These are phyloP conservation scores for Polypterus senegalus DNA, from an alignment of 2,113 vertebrate genomes.

Conservation along the genomic window DNA sequence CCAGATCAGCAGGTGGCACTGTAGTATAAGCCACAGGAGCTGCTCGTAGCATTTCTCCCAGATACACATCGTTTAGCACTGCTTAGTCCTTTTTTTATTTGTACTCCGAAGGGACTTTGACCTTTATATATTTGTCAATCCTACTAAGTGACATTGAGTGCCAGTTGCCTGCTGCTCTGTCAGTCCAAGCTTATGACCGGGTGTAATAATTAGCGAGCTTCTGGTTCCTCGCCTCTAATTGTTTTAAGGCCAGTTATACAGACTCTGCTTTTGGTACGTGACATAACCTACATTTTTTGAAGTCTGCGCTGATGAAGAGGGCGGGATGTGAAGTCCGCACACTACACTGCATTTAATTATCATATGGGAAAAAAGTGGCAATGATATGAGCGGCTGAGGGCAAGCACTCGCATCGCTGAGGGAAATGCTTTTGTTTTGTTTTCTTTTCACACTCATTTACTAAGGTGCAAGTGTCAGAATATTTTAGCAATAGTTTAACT, in stretches of 20 bases:
- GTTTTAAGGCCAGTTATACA: conserved; percentile 42
- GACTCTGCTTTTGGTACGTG: conserved; percentile 43
- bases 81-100: conserved; percentile 32
- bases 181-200: conserved; percentile 41
- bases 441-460: conserved; percentile 48
- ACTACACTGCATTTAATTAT: conserved; percentile 46
- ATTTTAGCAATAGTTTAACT: conserved; percentile 60
- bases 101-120: conserved; percentile 45
- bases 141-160: conserved; percentile 50
- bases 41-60: background rate
- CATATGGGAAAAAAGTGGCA: conserved; percentile 33
- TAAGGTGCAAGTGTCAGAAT: conserved; percentile 48
- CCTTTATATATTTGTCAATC: conserved; percentile 56
- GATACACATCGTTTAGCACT: conserved; percentile 27
- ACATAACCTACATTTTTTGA: conserved; percentile 35
- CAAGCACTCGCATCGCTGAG: conserved; percentile 45
- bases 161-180: conserved; percentile 36
- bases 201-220: conserved; percentile 56
- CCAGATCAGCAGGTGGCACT: conserved; percentile 63
- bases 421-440: conserved; percentile 28
- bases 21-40: conserved; percentile 40
- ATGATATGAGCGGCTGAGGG: conserved; percentile 45
- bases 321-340: conserved; percentile 36
- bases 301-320: conserved; percentile 29
- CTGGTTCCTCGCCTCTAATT: conserved; percentile 34